Evolutionary conservation across 2,113 vertebrate species (phyloP), one percentile per base, ranked within the genome.

Genomic region (Dipodomys stephensi): DNA sequence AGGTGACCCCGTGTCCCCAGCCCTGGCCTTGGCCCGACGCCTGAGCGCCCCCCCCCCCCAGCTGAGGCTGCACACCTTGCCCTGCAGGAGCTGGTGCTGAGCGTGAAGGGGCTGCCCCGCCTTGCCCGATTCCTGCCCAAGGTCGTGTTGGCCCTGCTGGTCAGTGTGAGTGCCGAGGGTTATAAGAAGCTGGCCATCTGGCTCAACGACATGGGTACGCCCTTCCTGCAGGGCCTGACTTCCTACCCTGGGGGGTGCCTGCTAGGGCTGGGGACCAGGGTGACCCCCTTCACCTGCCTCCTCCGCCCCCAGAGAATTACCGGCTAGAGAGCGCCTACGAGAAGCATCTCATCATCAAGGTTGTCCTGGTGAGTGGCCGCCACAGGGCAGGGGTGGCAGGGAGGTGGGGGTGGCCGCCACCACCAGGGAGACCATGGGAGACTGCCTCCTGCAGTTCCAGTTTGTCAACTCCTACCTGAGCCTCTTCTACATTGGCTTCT

Each of bases 401-500:
- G 74, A 62, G n/a, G 2, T 4, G 6, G 32, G 32, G 39, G 60
- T n/a, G 4, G 39, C 46, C 15, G 35, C 30, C 46, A 18, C n/a
- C 30, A 35, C 53, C 46, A 7, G 67, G 22, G 57, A 68, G 82
- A 93, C 28, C 18, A 79, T 30, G 53, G 53, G 12, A 13, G 15
- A 57, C 90, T 94, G 71, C 96, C 96, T 18, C 88, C 39, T 91
- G 0, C 98, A 99, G 99, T 99, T 99, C 98, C 99, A 99, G 98
- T 99, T 99, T 98, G 98, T 99, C 98, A 99, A 99, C 98, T 99
- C 99, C 71, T 99, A 99, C 98, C 99, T 99, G 98, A 99, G 99
- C 98, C 99, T 99, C 98, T 99, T 99, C 98, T 99, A 99, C 98
- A 99, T 99, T 83, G 99, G 99, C 97, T 99, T 99, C 99, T 99